Evolutionary conservation across 2,113 vertebrate genomes (phyloP).

Genomic region (Pan troglodytes): NHGRI_mPanTro3-v2.1_pri NC_072403.2:174906501-174907000

Average conservation of each 20-base stretch:
- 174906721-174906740: background rate
- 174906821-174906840: slow-evolving; percentile 93
- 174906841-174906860: slow-evolving; percentile 90
- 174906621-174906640: background rate
- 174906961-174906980: slow-evolving; percentile 86
- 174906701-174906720: background rate
- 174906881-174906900: slow-evolving; percentile 95
- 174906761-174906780: background rate
- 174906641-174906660: background rate
- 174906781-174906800: background rate
- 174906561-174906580: background rate
- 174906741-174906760: background rate
- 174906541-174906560: background rate
- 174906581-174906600: background rate
- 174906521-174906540: background rate
- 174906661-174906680: background rate
- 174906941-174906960: slow-evolving; percentile 96
- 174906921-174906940: slow-evolving; percentile 89
- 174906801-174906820: background rate
- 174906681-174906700: background rate
- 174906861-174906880: slow-evolving; percentile 89
- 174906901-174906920: slow-evolving; percentile 93
- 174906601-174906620: background rate
- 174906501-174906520: background rate
- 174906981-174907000: slow-evolving; percentile 67